Conservation (phyloP, 2,888 invertebrate species). For the Nowickia ferox region DNA sequence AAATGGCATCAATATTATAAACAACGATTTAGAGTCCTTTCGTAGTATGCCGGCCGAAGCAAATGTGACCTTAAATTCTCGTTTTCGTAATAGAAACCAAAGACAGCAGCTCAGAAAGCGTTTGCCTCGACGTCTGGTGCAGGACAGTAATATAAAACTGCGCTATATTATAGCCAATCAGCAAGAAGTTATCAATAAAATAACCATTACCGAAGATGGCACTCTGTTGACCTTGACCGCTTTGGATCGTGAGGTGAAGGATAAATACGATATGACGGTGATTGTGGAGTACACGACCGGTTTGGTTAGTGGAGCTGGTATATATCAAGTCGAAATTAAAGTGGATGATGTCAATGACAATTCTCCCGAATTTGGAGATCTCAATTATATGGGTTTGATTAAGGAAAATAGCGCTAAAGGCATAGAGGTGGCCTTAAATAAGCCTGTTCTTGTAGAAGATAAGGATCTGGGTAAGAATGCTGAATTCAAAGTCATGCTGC, state of each 20-base stretch:
- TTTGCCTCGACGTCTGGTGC: conserved; percentile 77
- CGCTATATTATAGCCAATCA: conserved; percentile 92
- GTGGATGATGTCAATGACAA: conserved; percentile 95
- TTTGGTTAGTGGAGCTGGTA: conserved; percentile 87
- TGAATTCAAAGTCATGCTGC: conserved; percentile 87
- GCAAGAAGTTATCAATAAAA: conserved; percentile 91
- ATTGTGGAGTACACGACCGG: conserved; percentile 91
- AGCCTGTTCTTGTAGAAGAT: conserved; percentile 88
- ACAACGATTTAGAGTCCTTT: conserved; percentile 78
- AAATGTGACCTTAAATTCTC: conserved; percentile 76
- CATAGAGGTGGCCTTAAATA: conserved; percentile 88
- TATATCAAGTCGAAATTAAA: conserved; percentile 90
- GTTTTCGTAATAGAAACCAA: conserved; percentile 77
- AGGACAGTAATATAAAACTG: conserved; percentile 83
- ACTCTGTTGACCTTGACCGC: conserved; percentile 90
- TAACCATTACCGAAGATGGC: conserved; percentile 90
- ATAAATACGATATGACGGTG: conserved; percentile 89
- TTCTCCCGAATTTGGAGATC: conserved; percentile 89
- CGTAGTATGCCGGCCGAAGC: conserved; percentile 75
- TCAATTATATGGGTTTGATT: conserved; percentile 90
- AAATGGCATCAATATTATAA: conserved; percentile 80
- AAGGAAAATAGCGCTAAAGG: conserved; percentile 89
- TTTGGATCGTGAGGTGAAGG: conserved; percentile 90
- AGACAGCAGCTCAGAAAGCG: conserved; percentile 75
- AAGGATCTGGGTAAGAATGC: conserved; percentile 88